These are phyloP conservation scores for Rattus norvegicus DNA, from an alignment of 2,113 vertebrate species.

Conservation along the genomic window GRCr8 NC_086020.1:15963001-15963500, in stretches of 20 bases:
- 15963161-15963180: background rate
- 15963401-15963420: background rate
- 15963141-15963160: too few relatives aligned
- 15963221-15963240: background rate
- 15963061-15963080: background rate
- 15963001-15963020: background rate
- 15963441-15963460: background rate
- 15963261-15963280: conserved; percentile 17
- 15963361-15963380: conserved; percentile 20
- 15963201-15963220: background rate
- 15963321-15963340: conserved; percentile 46
- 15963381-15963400: background rate
- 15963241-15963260: conserved; percentile 53
- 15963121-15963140: background rate
- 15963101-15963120: background rate
- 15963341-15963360: background rate
- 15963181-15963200: background rate
- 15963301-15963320: background rate
- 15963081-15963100: background rate
- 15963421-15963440: background rate
- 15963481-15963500: background rate
- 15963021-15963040: background rate
- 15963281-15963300: background rate
- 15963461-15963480: background rate
- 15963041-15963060: background rate